A percentile compares a stretch with the other conserved stretches of the same genome.
Evolutionary conservation across 2,888 invertebrate genomes (phyloP).

Genomic region (Drosophila cognata): DNA sequence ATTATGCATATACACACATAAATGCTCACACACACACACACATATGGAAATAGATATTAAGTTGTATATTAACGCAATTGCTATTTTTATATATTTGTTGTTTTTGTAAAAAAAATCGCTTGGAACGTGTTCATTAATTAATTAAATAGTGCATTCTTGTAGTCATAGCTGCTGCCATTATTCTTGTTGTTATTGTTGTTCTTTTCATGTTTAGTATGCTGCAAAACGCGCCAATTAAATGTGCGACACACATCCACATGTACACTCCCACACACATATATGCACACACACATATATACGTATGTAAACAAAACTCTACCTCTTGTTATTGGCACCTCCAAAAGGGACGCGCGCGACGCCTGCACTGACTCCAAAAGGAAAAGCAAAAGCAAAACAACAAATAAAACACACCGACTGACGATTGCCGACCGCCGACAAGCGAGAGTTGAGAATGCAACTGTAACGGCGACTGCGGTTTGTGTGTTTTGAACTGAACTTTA

Average conservation of each 20-base stretch:
- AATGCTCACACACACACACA: conserved; percentile 11
- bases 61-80: conserved; percentile 46
- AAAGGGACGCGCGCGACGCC: conserved; percentile 51
- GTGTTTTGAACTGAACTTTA: conserved; percentile 54
- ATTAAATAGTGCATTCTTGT: conserved; percentile 49
- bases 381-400: conserved; percentile 32
- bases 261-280: conserved; percentile 6
- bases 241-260: conserved; percentile 16
- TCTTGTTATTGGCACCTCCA: conserved; percentile 60
- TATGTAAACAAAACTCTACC: conserved; percentile 62
- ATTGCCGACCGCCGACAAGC: conserved; percentile 37
- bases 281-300: not conserved
- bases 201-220: conserved; percentile 19
- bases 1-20: conserved; percentile 26
- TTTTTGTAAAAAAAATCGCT: conserved; percentile 67
- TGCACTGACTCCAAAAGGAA: conserved; percentile 21
- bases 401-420: conserved; percentile 32
- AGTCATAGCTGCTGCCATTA: conserved; percentile 5
- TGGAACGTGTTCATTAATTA: conserved; percentile 62
- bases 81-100: conserved; percentile 53
- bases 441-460: conserved; percentile 51
- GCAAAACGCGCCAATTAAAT: conserved; percentile 41
- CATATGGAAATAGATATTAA: conserved; percentile 13
- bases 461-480: conserved; percentile 44
- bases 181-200: conserved; percentile 1